Conservation (phyloP, 92 coral and sea anemone genomes). For the Epizoanthus fatuus region DNA sequence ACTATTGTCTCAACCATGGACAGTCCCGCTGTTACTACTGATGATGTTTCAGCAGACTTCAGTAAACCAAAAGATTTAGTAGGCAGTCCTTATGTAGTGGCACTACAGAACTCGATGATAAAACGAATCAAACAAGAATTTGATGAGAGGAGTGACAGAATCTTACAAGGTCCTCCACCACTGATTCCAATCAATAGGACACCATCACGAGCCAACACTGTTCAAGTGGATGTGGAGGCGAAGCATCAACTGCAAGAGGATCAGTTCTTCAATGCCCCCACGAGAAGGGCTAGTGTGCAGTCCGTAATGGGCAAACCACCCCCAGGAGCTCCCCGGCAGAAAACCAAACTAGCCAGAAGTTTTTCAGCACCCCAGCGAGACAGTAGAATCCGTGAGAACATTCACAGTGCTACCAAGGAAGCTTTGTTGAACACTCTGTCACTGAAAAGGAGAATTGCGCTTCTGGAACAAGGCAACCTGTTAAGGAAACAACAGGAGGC, state of each 20-base stretch:
- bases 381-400: constrained; percentile 68
- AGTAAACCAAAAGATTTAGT: constrained; percentile 29
- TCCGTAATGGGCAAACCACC: background rate
- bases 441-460: constrained; percentile 84
- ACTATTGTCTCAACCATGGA: constrained; percentile 36
- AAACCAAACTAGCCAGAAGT: constrained; percentile 42
- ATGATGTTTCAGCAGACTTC: background rate
- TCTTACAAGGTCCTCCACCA: constrained; percentile 37
- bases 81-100: constrained; percentile 36
- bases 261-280: constrained; percentile 12
- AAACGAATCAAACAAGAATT: constrained; percentile 39
- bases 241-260: background rate
- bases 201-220: background rate
- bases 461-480: constrained; percentile 83
- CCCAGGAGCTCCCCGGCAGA: constrained; percentile 21
- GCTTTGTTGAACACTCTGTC: constrained; percentile 88
- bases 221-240: background rate
- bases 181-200: constrained; percentile 26
- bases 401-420: constrained; percentile 88
- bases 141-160: constrained; percentile 45
- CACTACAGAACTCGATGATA: constrained; percentile 46
- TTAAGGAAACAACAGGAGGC: constrained; percentile 47
- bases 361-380: constrained; percentile 45
- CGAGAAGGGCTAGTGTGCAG: background rate
- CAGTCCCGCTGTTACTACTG: background rate